A percentile compares a stretch with the other conserved stretches of the same genome.
These are phyloP conservation scores for Erebia ligea DNA, from an alignment of 2,888 invertebrate species.

Conservation along the genomic window DNA sequence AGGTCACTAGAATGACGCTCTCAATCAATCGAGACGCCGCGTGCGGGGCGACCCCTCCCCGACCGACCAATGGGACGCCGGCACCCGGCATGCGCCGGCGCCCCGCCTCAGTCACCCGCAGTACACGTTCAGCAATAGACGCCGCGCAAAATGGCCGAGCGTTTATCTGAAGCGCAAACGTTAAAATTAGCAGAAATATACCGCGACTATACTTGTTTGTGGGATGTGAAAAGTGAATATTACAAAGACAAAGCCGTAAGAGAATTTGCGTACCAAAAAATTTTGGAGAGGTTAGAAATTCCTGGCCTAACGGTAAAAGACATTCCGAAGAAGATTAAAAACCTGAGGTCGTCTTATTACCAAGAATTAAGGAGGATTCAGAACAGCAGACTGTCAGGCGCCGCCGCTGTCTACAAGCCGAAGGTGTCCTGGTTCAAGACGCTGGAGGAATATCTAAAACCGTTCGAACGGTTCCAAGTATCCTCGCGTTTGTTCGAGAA, in stretches of 20 bases:
- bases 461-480: not conserved
- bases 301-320: not conserved
- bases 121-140: not conserved
- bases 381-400: not conserved
- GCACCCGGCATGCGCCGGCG: not conserved
- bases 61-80: no score
- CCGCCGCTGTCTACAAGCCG: not conserved
- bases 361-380: not conserved
- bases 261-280: not conserved
- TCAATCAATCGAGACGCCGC: no score
- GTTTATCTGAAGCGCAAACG: not conserved
- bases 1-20: no score
- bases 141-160: not conserved
- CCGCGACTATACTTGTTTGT: not conserved
- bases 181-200: not conserved
- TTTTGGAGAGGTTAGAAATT: not conserved
- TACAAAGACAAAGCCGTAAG: not conserved
- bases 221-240: not conserved
- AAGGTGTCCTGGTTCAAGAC: not conserved
- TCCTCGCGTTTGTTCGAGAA: no score
- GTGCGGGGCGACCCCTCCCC: no score
- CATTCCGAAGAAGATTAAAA: conserved; percentile 2
- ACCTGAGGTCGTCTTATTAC: conserved; percentile 1
- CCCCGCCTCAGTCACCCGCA: not conserved
- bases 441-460: not conserved